Evolutionary conservation across 2,797 vertebrate species (phyloP).

Genomic region (Selene dorsalis): DNA sequence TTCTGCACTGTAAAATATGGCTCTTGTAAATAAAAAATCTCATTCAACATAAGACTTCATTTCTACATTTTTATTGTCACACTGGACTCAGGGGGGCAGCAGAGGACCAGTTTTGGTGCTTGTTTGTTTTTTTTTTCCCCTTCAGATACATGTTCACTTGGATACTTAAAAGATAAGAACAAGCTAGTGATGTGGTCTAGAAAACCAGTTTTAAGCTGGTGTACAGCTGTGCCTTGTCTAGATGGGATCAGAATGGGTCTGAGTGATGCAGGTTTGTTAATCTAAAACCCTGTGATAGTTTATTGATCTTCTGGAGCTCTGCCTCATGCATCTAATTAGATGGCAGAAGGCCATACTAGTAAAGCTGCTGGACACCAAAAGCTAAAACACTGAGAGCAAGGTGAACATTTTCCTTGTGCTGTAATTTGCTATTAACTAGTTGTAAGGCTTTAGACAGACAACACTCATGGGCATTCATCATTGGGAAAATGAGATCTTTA

Average conservation of each 20-base stretch:
- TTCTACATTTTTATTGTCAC: conserved; percentile 18
- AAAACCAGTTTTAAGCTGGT: not conserved
- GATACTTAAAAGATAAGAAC: not conserved
- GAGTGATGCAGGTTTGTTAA: not conserved
- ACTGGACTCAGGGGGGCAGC: conserved; percentile 69
- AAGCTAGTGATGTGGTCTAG: not conserved
- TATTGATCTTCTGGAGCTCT: not conserved
- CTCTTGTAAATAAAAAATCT: conserved; percentile 83
- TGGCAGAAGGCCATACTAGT: not conserved
- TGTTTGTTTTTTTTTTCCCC: too few species aligned
- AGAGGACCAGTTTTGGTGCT: conserved; percentile 38
- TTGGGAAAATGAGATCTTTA: too few species aligned
- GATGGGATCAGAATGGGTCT: not conserved
- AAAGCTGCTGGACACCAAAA: not conserved
- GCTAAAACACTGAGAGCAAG: not conserved
- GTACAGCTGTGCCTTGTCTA: not conserved
- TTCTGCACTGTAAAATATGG: conserved; percentile 75
- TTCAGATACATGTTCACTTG: not conserved
- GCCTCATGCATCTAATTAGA: not conserved
- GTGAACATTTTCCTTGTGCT: not conserved
- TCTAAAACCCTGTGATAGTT: not conserved
- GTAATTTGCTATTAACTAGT: not conserved
- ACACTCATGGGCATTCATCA: too few species aligned
- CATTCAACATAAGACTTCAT: conserved; percentile 40
- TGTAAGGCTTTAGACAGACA: not conserved